phyloP scores from a whole-genome alignment of 1,140 invertebrate species.

The Drosophila athabasca region DNA sequence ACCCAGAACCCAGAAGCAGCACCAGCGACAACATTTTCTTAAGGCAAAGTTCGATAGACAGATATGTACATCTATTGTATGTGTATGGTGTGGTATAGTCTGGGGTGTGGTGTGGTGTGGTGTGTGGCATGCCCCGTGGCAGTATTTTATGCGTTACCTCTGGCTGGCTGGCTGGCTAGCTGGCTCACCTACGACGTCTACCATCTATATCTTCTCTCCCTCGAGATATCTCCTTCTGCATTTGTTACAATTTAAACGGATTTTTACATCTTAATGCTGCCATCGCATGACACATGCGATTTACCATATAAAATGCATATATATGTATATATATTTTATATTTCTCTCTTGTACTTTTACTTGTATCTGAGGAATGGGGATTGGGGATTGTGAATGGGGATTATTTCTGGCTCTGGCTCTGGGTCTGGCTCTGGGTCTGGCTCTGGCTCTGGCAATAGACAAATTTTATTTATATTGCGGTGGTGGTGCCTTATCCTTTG shows the following conservation, averaged over 20 bases:
- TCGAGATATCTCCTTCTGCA: conserved; percentile 19
- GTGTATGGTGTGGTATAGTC: not conserved
- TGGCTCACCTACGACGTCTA: conserved; percentile 3
- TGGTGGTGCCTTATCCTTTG: conserved; percentile 35
- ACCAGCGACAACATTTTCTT: conserved; percentile 50
- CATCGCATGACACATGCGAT: conserved; percentile 58
- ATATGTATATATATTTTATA: conserved; percentile 14
- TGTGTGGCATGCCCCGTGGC: conserved; percentile 51
- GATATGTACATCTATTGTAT: conserved; percentile 36
- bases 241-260: conserved; percentile 73
- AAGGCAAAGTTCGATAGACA: conserved; percentile 62
- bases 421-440: conserved; percentile 1
- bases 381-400: not conserved
- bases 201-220: not conserved
- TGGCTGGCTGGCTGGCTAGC: not conserved
- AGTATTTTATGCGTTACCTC: conserved; percentile 28
- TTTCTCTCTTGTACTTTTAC: too few relatives aligned
- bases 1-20: not conserved
- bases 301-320: conserved; percentile 45
- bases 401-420: conserved; percentile 35
- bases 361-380: too few relatives aligned
- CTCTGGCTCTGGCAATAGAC: conserved; percentile 55
- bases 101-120: conserved; percentile 26
- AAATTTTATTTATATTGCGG: conserved; percentile 74
- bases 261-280: conserved; percentile 61